Percentiles rank a stretch among this genome's conserved stretches.
phyloP scores from a whole-genome alignment of 2,797 vertebrate genomes.

The Melanotaenia trifasciata region DNA sequence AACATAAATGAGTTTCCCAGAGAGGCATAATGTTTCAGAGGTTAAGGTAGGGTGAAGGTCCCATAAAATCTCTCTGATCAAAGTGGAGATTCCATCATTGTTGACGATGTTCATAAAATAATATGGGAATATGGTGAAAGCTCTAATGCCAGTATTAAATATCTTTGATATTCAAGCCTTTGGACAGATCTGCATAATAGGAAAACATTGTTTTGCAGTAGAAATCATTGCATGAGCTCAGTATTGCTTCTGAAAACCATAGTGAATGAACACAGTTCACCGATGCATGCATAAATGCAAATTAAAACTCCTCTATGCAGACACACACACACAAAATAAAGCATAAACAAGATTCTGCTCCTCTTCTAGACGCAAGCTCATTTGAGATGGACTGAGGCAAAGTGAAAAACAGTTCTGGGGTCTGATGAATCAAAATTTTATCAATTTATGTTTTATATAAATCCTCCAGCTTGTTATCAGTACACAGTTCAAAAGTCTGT shows the following conservation, averaged over 20 bases:
- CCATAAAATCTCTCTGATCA: background rate
- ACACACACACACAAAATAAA: background rate
- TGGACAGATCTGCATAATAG: background rate
- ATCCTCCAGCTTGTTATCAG: background rate
- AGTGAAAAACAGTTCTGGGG: background rate
- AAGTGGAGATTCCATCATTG: background rate
- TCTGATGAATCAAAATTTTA: background rate
- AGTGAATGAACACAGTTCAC: background rate
- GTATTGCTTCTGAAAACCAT: background rate
- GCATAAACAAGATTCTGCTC: background rate
- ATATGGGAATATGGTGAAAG: background rate
- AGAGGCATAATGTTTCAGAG: background rate
- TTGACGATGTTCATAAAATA: background rate
- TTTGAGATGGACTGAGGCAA: background rate
- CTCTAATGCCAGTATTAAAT: background rate
- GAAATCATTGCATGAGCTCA: background rate
- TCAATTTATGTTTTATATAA: background rate
- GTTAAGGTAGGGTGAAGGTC: background rate
- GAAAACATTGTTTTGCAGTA: background rate
- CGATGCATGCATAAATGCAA: constrained; percentile 5
- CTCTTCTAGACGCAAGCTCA: background rate
- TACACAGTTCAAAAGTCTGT: background rate
- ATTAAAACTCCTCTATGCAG: background rate
- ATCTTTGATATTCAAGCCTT: background rate
- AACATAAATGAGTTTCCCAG: background rate